These are phyloP conservation scores for Chorisops tibialis DNA, from an alignment of 2,888 invertebrate genomes.

Conservation along the genomic window DNA sequence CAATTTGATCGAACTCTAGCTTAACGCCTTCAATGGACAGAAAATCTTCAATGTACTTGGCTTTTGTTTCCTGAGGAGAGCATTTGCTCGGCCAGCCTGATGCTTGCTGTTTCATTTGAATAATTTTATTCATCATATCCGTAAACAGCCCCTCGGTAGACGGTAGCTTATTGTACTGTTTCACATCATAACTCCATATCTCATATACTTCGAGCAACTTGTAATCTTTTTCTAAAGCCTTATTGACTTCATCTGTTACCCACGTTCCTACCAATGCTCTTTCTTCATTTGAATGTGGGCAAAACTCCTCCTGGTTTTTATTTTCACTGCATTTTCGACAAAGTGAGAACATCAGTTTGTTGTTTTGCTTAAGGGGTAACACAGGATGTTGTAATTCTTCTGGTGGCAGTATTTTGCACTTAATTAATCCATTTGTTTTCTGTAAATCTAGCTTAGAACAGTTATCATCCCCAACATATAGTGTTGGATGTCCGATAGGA, in stretches of 20 bases:
- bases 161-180: background rate
- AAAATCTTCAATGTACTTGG: too few relatives aligned
- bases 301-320: slow-evolving; percentile 21
- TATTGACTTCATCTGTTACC: slow-evolving; percentile 40
- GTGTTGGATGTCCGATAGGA: background rate
- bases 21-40: too few relatives aligned
- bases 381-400: slow-evolving; percentile 40
- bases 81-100: background rate
- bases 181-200: background rate
- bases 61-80: too few relatives aligned
- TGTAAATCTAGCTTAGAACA: slow-evolving; percentile 29
- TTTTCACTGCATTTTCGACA: slow-evolving; percentile 34
- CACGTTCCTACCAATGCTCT: slow-evolving; percentile 39
- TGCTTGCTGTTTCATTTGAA: background rate
- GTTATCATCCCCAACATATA: background rate
- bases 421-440: slow-evolving; percentile 36
- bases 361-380: slow-evolving; percentile 37
- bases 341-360: slow-evolving; percentile 38
- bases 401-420: slow-evolving; percentile 37
- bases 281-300: slow-evolving; percentile 35
- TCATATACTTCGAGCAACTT: background rate
- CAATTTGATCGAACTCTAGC: too few relatives aligned
- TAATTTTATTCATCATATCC: too few relatives aligned
- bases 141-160: background rate
- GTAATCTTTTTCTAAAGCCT: slow-evolving; percentile 31